Evolutionary conservation across 2,113 vertebrate species (phyloP).

Genomic region (Turnix velox): DNA sequence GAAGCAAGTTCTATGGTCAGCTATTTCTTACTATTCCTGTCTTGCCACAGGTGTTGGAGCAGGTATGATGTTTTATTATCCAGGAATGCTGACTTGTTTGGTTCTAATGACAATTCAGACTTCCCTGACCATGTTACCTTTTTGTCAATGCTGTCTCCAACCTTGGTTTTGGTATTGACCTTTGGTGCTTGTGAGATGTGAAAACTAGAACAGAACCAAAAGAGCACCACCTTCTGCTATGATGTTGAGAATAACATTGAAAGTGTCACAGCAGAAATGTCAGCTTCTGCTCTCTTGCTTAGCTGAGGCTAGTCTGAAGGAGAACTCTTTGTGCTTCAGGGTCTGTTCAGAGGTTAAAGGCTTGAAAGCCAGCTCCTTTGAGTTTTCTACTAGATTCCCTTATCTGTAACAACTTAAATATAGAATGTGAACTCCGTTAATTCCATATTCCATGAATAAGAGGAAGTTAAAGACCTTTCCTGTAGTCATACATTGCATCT

Average conservation of each 20-base stretch:
- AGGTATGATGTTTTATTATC: not conserved
- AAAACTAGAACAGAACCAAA: not conserved
- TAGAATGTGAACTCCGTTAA: accelerated
- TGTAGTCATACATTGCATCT: not conserved
- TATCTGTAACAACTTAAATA: not conserved
- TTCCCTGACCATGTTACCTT: not conserved
- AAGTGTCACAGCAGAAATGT: not conserved
- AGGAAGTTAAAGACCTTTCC: not conserved
- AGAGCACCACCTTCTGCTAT: not conserved
- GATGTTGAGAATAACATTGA: constrained; percentile 14
- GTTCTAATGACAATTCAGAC: not conserved
- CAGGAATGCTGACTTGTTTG: not conserved
- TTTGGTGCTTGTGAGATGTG: not conserved
- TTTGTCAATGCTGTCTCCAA: not conserved
- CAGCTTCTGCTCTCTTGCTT: not conserved
- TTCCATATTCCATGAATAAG: not conserved
- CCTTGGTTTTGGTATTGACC: not conserved
- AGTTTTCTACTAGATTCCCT: not conserved
- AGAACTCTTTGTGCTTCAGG: not conserved
- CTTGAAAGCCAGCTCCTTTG: not conserved
- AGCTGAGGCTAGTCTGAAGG: constrained; percentile 28
- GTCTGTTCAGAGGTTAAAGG: not conserved
- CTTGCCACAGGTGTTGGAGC: not conserved
- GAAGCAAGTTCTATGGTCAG: accelerated
- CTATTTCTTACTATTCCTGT: not conserved